Evolutionary conservation across 2,797 vertebrate species (phyloP).

Genomic region (Sternotherus odoratus): DNA sequence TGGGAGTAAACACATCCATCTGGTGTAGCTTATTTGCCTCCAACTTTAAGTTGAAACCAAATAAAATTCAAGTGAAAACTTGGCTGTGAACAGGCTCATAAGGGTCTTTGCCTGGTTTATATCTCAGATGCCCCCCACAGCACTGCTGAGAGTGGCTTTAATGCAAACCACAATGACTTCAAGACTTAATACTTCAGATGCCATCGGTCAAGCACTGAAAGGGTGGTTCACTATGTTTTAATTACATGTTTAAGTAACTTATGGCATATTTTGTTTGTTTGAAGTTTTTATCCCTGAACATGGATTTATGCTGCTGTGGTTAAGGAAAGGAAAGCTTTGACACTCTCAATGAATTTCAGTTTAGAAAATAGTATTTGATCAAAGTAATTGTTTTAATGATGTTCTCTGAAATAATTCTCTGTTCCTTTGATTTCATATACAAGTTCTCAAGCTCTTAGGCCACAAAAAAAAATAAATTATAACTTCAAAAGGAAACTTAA

Average conservation of each 20-base stretch:
- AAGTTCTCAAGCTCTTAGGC: neutral
- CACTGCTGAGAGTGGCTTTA: neutral
- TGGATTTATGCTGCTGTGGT: neutral
- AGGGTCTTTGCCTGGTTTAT: neutral
- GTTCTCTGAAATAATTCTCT: neutral
- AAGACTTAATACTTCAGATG: neutral
- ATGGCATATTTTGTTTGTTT: neutral
- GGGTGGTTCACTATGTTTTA: neutral
- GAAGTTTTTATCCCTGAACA: neutral
- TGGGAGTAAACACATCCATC: slow-evolving; percentile 7
- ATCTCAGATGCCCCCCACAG: neutral
- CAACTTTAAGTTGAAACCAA: slow-evolving; percentile 24
- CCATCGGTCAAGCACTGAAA: neutral
- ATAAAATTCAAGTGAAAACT: slow-evolving; percentile 47
- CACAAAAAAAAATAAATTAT: neutral
- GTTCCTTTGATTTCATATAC: neutral
- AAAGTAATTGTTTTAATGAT: neutral
- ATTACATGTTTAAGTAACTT: neutral
- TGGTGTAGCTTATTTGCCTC: slow-evolving; percentile 4
- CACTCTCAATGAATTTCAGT: neutral
- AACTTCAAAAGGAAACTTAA: neutral
- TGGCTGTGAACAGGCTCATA: neutral
- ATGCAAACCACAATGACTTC: neutral
- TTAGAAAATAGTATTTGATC: neutral
- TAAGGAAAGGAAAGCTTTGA: neutral